Evolutionary conservation across 2,113 vertebrate species (phyloP).

Genomic region (Passer montanus): DNA sequence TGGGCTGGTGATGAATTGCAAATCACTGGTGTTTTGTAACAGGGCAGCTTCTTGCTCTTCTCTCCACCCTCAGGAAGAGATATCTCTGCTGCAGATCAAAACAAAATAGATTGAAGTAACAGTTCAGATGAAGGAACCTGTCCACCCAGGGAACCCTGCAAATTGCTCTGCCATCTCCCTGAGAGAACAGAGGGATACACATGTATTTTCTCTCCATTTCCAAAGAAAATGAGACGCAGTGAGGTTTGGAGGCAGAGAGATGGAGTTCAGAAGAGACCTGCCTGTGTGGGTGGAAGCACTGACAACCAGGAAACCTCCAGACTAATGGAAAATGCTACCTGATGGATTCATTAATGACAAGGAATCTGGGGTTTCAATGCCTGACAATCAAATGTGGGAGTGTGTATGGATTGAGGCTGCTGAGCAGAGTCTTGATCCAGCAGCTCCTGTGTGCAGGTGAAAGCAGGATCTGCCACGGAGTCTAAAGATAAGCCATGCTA

Average conservation of each 20-base stretch:
- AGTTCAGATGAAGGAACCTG: not conserved
- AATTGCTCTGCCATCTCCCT: not conserved
- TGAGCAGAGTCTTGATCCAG: not conserved
- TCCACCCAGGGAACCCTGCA: not conserved
- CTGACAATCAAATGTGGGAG: not conserved
- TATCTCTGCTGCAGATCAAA: not conserved
- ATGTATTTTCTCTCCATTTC: not conserved
- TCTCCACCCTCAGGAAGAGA: not conserved
- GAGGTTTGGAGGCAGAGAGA: not conserved
- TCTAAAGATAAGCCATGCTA: not conserved
- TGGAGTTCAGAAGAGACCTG: not conserved
- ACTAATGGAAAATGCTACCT: conserved; percentile 27
- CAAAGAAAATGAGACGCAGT: not conserved
- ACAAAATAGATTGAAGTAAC: not conserved
- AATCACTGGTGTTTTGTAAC: conserved; percentile 11
- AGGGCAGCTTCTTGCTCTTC: not conserved
- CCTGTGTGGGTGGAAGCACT: not conserved
- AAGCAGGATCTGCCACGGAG: not conserved
- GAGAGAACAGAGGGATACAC: not conserved
- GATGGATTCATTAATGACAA: not conserved
- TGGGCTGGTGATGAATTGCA: not conserved
- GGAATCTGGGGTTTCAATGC: not conserved
- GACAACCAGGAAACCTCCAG: conserved; percentile 7
- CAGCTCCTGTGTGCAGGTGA: not conserved
- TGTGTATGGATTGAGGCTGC: not conserved